Percentiles rank a stretch among this genome's conserved stretches.
Evolutionary conservation across 2,113 vertebrate species (phyloP).

Genomic region (Amphilophus citrinellus): DNA sequence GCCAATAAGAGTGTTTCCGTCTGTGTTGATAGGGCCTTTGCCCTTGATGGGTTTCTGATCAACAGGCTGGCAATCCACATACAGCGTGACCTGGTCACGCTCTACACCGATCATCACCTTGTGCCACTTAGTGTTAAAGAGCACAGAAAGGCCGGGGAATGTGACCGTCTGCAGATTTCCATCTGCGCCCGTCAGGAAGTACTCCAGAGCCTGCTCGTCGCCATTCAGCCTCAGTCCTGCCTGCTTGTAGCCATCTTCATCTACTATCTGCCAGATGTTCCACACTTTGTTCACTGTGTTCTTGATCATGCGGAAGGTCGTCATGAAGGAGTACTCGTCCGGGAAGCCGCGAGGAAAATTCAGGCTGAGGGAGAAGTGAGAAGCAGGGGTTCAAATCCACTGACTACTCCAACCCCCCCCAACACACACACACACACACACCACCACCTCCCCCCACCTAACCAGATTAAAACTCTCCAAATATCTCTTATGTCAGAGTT

Average conservation of each 20-base stretch:
- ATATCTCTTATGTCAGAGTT: background rate
- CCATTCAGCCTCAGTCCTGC: slow-evolving; percentile 84
- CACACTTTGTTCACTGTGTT: slow-evolving; percentile 84
- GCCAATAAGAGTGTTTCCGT: slow-evolving; percentile 85
- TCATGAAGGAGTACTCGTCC: slow-evolving; percentile 85
- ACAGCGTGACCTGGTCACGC: slow-evolving; percentile 81
- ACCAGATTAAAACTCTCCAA: background rate
- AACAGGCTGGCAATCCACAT: slow-evolving; percentile 85
- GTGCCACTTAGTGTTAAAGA: slow-evolving; percentile 88
- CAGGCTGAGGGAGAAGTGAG: slow-evolving; percentile 60
- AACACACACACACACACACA: too few relatives aligned
- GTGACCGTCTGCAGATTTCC: slow-evolving; percentile 82
- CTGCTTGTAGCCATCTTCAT: slow-evolving; percentile 82
- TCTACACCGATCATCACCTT: slow-evolving; percentile 87
- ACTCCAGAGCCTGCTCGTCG: slow-evolving; percentile 84
- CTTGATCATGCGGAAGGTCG: slow-evolving; percentile 87
- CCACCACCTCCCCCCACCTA: background rate
- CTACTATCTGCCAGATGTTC: slow-evolving; percentile 86
- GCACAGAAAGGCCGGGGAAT: slow-evolving; percentile 82
- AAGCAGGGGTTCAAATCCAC: background rate
- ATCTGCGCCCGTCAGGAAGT: slow-evolving; percentile 83
- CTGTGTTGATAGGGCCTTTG: slow-evolving; percentile 83
- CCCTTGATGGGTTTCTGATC: slow-evolving; percentile 83
- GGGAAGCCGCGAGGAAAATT: slow-evolving; percentile 86
- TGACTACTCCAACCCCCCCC: background rate